These are phyloP conservation scores for Melieria picta DNA, from an alignment of 2,888 invertebrate genomes.

Conservation along the genomic window DNA sequence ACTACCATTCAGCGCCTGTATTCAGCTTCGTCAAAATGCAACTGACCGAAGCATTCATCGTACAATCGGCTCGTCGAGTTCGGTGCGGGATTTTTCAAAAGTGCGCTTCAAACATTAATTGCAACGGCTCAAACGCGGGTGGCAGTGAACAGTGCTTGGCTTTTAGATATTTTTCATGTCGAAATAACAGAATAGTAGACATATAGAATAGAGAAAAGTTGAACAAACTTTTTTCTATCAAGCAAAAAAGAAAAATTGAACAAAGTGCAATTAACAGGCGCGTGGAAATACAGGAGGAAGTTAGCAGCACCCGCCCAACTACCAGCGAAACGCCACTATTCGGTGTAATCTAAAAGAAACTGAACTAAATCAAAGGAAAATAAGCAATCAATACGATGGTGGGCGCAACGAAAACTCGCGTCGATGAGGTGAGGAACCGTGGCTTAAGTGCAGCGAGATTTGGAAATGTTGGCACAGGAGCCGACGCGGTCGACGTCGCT, in stretches of 20 bases:
- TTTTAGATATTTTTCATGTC: no score
- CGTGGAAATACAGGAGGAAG: neutral
- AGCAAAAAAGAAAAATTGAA: constrained; percentile 6
- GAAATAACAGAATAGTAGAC: constrained; percentile 40
- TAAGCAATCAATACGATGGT: constrained; percentile 20
- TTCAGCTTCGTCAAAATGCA: constrained; percentile 16
- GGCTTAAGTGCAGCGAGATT: no score
- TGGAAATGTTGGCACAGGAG: no score
- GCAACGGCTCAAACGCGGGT: constrained; percentile 45
- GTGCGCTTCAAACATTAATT: constrained; percentile 57
- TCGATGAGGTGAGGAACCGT: constrained; percentile 32
- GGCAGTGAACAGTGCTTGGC: no score
- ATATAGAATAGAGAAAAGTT: constrained; percentile 19
- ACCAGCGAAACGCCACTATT: neutral
- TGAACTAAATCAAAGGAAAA: constrained; percentile 1
- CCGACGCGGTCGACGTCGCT: neutral
- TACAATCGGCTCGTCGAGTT: constrained; percentile 29
- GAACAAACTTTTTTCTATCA: constrained; percentile 16
- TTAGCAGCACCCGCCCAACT: no score
- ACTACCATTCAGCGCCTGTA: no score
- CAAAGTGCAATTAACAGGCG: constrained; percentile 4
- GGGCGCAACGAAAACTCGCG: constrained; percentile 31
- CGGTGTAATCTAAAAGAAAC: neutral
- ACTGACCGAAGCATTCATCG: constrained; percentile 25
- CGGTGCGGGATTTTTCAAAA: constrained; percentile 45